Conservation (phyloP, 2,797 vertebrate species). For the Spheniscus humboldti region DNA sequence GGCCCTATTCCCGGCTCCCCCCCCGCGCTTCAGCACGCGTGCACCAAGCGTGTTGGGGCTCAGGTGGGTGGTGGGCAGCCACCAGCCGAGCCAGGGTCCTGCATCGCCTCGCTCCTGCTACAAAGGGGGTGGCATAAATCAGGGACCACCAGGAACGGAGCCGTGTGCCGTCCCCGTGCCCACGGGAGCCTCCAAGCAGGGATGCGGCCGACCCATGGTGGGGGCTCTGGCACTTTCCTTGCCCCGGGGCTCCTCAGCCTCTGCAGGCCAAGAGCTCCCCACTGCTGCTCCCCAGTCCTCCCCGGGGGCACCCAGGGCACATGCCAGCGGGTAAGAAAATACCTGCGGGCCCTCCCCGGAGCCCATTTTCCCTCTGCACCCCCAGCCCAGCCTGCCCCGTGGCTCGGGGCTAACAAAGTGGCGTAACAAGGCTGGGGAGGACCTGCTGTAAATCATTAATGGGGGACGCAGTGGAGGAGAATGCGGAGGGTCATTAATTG, state of each 20-base stretch:
- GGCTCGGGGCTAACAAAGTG: neutral
- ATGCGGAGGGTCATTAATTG: neutral
- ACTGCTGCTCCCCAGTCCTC: neutral
- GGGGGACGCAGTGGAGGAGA: neutral
- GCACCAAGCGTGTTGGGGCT: neutral
- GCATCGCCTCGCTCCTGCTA: fast-evolving
- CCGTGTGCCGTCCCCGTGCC: fast-evolving
- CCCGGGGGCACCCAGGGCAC: fast-evolving
- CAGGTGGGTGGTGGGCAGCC: neutral
- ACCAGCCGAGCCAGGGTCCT: neutral
- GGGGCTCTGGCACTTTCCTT: neutral
- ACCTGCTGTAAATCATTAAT: slow-evolving; percentile 7
- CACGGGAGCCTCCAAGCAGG: fast-evolving
- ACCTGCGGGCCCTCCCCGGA: neutral
- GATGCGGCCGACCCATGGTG: fast-evolving
- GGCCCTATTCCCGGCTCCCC: neutral
- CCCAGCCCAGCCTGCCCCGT: neutral
- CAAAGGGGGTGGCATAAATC: neutral
- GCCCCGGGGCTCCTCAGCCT: neutral
- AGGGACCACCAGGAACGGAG: fast-evolving
- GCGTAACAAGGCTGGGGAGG: neutral
- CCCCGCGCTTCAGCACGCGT: fast-evolving
- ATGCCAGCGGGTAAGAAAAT: neutral
- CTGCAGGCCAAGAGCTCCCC: neutral
- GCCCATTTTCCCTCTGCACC: neutral